Evolutionary conservation across 2,113 vertebrate genomes (phyloP), one percentile per base, ranked within the genome.

Genomic region (Orientallactaga bullata): DNA sequence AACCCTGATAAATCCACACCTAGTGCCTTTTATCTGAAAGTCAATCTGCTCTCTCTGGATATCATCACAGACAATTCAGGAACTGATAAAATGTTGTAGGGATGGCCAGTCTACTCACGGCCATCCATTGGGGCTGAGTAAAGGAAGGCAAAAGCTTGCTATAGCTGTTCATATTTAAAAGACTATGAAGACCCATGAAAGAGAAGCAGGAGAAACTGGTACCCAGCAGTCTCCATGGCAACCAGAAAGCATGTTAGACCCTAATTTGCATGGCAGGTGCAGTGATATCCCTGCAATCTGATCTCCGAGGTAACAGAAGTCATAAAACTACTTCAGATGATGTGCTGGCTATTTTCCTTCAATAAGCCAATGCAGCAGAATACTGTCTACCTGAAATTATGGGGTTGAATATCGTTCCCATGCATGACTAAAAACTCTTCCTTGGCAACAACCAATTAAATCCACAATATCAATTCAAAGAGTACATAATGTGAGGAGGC

Each of bases 171-270:
- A 8, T 84, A 51, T 68, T 91, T 42, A 73, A 95, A 89, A 89
- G 63, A 81, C 39, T 7, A 82, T 16, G 39, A 94, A 83, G 47
- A 97, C 63, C 85, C 30, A 13, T 58, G 51, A 82, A 80, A 86
- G 0, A 61, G 81, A 95, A 85, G 11, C 94, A 85, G 12, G 60
- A 78, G 94, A 96, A 82, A 86, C 35, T 47, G 72, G 89, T 94
- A 94, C 90, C 92, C 89, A 71, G 90, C 21, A 47, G 96, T 98
- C 91, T 97, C 97, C 96, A 71, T 96, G 97, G 97, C 97, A 98
- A 98, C 97, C 94, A 95, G 79, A 81, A 95, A 74, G 82, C 87
- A 83, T 94, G 89, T 94, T 35, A 90, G 95, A 96, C 85, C 95
- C 95, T 61, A 79, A 96, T 88, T 96, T 95, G 81, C 82, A 93